Conservation (phyloP, 1,140 invertebrate genomes). For the Ericerus pela region DNA sequence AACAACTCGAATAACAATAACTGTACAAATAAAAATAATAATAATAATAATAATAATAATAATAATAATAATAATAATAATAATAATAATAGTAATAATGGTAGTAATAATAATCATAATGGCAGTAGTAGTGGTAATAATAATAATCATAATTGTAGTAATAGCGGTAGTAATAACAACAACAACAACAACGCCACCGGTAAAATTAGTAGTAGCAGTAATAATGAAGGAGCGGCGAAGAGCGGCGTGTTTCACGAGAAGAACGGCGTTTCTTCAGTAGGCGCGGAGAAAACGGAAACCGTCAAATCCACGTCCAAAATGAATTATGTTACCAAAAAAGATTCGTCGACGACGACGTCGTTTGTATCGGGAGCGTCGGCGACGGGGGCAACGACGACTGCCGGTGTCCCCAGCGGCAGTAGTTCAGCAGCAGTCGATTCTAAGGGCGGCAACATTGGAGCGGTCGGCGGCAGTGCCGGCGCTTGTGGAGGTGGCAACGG, state of each 20-base stretch:
- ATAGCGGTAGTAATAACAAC: neutral
- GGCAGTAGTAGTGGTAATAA: too few relatives aligned
- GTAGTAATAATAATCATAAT: neutral
- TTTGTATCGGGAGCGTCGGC: neutral
- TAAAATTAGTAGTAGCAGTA: too few relatives aligned
- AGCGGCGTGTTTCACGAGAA: neutral
- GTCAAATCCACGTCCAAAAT: neutral
- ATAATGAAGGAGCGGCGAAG: neutral
- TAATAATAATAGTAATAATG: neutral
- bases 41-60: neutral
- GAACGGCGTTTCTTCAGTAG: neutral
- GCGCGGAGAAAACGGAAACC: neutral
- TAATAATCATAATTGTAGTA: neutral
- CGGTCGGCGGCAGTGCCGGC: neutral
- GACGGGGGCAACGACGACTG: neutral
- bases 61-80: neutral
- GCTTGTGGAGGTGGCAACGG: too few relatives aligned
- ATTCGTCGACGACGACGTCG: neutral
- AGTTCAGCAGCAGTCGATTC: neutral
- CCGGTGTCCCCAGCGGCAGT: neutral
- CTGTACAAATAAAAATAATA: neutral
- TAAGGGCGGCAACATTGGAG: too few relatives aligned
- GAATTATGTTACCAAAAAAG: constrained; percentile 10
- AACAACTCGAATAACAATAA: neutral
- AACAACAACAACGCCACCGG: neutral